Base-by-base conservation (phyloP, 2,113 vertebrate genomes). In the Clarias gariepinus region DNA sequence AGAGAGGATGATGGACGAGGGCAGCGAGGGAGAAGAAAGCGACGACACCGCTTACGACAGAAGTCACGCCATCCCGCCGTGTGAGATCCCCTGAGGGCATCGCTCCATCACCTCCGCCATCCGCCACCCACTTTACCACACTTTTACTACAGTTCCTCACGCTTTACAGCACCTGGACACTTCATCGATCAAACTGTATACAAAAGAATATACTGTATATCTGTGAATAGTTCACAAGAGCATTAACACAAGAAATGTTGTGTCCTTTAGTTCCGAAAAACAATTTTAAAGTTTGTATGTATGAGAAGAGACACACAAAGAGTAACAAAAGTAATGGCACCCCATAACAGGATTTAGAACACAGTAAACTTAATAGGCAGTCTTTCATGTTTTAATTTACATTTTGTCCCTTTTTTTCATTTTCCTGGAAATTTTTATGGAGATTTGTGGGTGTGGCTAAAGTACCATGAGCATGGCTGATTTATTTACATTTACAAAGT, bases 11-110 rank as follows among this genome's bases (percentile, higher is more conserved):
- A 53, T 94, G 83, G 89, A 92, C 0, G 93, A 92, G 52, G 87
- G 82, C 0, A 96, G 95, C n/a, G 94, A 95, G 1, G 94, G 94
- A 0, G 95, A 95, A 86, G 95, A 95, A 88, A 96, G 95, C 5
- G 95, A 96, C 0, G 95, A 96, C 92, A 95, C 95, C 0, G 94
- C 95, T 0, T 96, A 95, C 1, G 94, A 96, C 79, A 91, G 95
- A 47, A 92, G 94, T 82, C 93, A 95, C 13, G 55, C 78, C 81
- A 86, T 95, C 85, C 93, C 86, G 0, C 91, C 87, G 0, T 69
- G 89, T 12, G 95, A 96, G 88, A 92, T 95, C 47, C 94, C 95
- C 1, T 95, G 91, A 95, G 77, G 63, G 2, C 1, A 1, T 60
- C 55, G 10, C 55, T 58, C 55, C 1, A 16, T 47, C 77, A 33